These are phyloP conservation scores for Bedellia somnulentella DNA, from an alignment of 2,888 invertebrate genomes.

Conservation along the genomic window DNA sequence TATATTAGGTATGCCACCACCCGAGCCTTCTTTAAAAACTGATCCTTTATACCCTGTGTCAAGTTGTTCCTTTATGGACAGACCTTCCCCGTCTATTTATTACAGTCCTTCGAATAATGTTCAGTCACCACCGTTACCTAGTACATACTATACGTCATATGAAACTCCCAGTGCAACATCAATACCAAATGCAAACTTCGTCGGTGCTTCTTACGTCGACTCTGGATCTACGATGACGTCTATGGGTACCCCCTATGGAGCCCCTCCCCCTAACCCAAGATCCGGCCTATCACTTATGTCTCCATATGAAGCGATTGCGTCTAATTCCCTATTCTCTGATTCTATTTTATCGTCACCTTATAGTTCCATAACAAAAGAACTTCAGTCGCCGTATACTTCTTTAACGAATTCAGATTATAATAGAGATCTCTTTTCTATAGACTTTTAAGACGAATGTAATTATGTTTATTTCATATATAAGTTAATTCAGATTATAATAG, in stretches of 20 bases:
- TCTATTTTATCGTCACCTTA: not conserved
- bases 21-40: slow-evolving; percentile 5
- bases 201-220: slow-evolving; percentile 17
- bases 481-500: not conserved
- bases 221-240: slow-evolving; percentile 5
- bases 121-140: too few species aligned
- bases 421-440: not conserved
- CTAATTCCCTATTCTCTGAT: not conserved
- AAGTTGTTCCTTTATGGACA: not conserved
- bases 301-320: not conserved
- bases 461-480: too few species aligned
- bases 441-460: too few species aligned
- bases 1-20: slow-evolving; percentile 22
- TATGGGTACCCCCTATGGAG: not conserved
- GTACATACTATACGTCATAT: not conserved
- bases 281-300: not conserved
- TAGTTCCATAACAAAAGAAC: not conserved
- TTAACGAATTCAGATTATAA: not conserved
- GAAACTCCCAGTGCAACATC: slow-evolving; percentile 11
- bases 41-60: not conserved
- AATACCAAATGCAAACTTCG: slow-evolving; percentile 16
- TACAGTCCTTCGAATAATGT: slow-evolving; percentile 7
- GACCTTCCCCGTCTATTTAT: not conserved
- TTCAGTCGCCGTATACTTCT: not conserved
- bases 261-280: not conserved